phyloP scores from a whole-genome alignment of 2,888 invertebrate species.

The Eupelmus urozonus region DNA sequence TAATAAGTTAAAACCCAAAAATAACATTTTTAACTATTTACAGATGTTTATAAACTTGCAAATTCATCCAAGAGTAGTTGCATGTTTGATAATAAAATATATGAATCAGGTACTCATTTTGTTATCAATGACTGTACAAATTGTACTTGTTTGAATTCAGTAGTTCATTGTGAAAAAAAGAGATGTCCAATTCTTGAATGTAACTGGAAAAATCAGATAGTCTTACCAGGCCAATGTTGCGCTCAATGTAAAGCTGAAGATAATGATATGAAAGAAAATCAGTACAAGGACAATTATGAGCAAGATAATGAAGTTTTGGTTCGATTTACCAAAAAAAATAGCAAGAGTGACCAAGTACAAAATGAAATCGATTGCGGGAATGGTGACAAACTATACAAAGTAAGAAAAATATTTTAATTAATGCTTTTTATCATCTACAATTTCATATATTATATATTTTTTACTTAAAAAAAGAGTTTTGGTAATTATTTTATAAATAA shows the following conservation, averaged over 20 bases:
- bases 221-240: slow-evolving; percentile 85
- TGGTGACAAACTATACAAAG: slow-evolving; percentile 84
- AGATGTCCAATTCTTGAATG: slow-evolving; percentile 95
- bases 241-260: slow-evolving; percentile 81
- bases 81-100: slow-evolving; percentile 84
- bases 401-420: slow-evolving; percentile 73
- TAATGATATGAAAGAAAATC: not conserved
- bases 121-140: slow-evolving; percentile 88
- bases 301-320: not conserved
- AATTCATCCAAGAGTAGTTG: slow-evolving; percentile 80
- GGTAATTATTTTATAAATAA: no score
- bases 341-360: no score
- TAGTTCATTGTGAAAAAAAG: slow-evolving; percentile 86
- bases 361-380: not conserved
- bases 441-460: no score
- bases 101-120: slow-evolving; percentile 83
- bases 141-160: slow-evolving; percentile 89
- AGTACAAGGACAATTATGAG: no score
- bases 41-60: slow-evolving; percentile 74
- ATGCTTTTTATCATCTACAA: not conserved
- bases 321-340: not conserved
- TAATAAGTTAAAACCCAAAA: not conserved
- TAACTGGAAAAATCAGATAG: slow-evolving; percentile 83
- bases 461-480: no score
- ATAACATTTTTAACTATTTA: not conserved